A percentile compares a stretch with the other conserved stretches of the same genome.
phyloP scores from a whole-genome alignment of 2,113 vertebrate species.

The Pygoscelis antarcticus region DNA sequence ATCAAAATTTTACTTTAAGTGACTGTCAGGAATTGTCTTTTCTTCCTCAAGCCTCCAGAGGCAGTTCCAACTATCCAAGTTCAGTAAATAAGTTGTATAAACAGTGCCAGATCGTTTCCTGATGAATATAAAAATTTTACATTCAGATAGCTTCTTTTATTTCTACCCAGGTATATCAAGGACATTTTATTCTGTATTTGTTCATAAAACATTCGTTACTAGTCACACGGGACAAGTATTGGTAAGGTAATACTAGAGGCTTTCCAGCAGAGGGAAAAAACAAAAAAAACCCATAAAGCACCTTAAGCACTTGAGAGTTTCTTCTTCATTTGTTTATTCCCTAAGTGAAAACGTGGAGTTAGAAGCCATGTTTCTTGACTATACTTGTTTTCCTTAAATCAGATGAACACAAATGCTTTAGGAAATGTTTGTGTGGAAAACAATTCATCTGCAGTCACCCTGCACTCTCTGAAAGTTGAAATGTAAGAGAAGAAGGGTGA shows the following conservation, averaged over 20 bases:
- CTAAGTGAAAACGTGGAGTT: not conserved
- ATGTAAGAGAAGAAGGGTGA: not conserved
- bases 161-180: not conserved
- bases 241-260: not conserved
- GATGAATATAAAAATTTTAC: not conserved
- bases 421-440: not conserved
- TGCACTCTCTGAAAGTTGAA: not conserved
- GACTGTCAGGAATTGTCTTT: not conserved
- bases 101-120: not conserved
- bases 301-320: not conserved
- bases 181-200: not conserved
- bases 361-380: not conserved
- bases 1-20: not conserved
- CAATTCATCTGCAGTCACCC: not conserved
- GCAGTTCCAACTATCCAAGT: not conserved
- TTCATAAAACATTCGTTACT: not conserved
- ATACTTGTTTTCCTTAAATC: not conserved
- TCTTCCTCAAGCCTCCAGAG: not conserved
- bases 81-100: not conserved
- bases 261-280: not conserved
- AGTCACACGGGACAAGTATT: not conserved
- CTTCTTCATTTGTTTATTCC: not conserved
- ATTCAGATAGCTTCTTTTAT: not conserved
- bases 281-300: not conserved
- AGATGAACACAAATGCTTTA: not conserved